Conservation (phyloP, 2,888 invertebrate species). For the Amphiduros pacificus region DNA sequence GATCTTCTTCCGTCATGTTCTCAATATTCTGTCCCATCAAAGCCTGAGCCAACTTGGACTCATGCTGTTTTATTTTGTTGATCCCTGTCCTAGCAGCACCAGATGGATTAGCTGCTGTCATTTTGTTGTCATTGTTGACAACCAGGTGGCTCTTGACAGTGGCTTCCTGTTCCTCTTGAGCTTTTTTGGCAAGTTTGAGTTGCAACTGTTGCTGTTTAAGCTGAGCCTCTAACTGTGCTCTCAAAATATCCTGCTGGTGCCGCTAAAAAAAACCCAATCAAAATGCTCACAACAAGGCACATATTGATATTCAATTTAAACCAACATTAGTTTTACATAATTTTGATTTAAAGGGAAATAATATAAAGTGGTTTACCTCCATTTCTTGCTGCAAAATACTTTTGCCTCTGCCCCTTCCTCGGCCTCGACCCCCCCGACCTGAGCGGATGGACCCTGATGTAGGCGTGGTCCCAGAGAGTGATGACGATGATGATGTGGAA, state of each 20-base stretch:
- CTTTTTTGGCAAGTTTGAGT: conserved; percentile 28
- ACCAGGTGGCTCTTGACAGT: conserved; percentile 6
- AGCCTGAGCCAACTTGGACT: conserved; percentile 25
- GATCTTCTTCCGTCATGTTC: not conserved
- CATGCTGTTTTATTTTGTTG: too few relatives aligned
- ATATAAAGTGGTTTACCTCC: not conserved
- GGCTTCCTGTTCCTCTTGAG: conserved; percentile 15
- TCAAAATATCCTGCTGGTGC: too few relatives aligned
- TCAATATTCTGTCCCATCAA: conserved; percentile 17
- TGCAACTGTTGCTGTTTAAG: conserved; percentile 43
- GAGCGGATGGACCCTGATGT: too few relatives aligned
- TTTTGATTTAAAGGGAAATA: not conserved
- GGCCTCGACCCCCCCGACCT: too few relatives aligned
- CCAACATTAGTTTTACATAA: not conserved
- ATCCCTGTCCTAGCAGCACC: too few relatives aligned
- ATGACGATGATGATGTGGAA: not conserved
- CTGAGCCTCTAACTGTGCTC: conserved; percentile 39
- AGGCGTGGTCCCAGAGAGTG: too few relatives aligned
- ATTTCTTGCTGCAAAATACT: too few relatives aligned
- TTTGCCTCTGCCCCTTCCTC: too few relatives aligned
- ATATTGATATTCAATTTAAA: not conserved
- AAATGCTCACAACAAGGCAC: too few relatives aligned
- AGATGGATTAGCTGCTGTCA: too few relatives aligned
- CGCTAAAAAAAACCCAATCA: too few relatives aligned
- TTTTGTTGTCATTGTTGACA: not conserved